Evolutionary conservation across 2,797 vertebrate species (phyloP).

Genomic region (Tenualosa ilisha): DNA sequence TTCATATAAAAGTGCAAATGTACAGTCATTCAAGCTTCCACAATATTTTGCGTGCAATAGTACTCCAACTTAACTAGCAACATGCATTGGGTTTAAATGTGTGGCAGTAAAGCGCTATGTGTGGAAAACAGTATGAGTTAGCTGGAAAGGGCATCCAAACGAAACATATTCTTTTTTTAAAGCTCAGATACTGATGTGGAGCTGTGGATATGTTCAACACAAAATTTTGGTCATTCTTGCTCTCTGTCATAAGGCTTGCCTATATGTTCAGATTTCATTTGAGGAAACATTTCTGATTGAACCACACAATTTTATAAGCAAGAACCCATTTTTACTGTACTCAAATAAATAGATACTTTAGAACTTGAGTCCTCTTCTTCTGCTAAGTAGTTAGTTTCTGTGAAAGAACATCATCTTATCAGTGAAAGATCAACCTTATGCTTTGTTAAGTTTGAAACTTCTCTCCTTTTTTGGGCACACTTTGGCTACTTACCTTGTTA

Average conservation of each 20-base stretch:
- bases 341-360: slow-evolving; percentile 13
- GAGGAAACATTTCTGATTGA: not conserved
- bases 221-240: not conserved
- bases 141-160: not conserved
- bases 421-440: not conserved
- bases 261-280: not conserved
- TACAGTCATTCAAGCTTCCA: not conserved
- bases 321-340: not conserved
- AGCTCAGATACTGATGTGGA: not conserved
- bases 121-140: not conserved
- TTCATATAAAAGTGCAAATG: slow-evolving; percentile 5
- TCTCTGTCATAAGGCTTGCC: not conserved
- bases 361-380: not conserved
- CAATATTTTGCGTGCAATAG: not conserved
- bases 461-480: not conserved
- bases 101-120: not conserved
- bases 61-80: not conserved
- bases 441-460: not conserved
- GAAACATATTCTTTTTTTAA: not conserved
- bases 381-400: not conserved
- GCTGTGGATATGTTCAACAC: not conserved
- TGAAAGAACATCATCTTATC: not conserved
- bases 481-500: slow-evolving; percentile 66
- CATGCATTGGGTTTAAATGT: not conserved
- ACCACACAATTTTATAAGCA: not conserved